phyloP scores from a whole-genome alignment of 2,797 vertebrate species.

The Enteromius trimaculatus region DNA sequence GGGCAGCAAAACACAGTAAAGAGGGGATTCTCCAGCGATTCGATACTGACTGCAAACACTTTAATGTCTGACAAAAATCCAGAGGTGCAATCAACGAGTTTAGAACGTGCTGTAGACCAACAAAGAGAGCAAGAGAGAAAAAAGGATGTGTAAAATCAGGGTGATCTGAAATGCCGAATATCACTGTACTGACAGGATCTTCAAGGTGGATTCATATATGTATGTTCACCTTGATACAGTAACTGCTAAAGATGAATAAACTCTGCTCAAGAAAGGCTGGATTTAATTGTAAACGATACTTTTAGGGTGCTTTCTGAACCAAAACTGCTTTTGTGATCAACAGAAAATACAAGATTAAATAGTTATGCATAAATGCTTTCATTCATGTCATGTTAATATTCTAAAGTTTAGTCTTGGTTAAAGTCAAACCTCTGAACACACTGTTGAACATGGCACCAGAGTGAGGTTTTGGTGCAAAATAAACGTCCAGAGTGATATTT shows the following conservation, averaged over 20 bases:
- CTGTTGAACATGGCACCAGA: not conserved
- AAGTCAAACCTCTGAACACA: not conserved
- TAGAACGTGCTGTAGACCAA: not conserved
- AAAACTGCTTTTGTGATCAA: not conserved
- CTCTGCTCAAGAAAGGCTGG: not conserved
- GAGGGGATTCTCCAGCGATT: slow-evolving; percentile 4
- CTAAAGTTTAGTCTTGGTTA: not conserved
- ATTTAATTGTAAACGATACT: not conserved
- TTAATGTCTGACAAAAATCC: slow-evolving; percentile 9
- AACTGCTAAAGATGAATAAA: not conserved
- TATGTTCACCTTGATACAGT: not conserved
- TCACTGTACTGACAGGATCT: not conserved
- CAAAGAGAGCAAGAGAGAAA: not conserved
- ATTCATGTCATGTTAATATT: not conserved
- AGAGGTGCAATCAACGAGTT: slow-evolving; percentile 1
- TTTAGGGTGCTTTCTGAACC: not conserved
- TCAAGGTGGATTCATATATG: not conserved
- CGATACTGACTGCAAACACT: not conserved
- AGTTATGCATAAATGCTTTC: not conserved
- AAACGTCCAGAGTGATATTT: not conserved
- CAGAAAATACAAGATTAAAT: not conserved
- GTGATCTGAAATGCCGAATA: not conserved
- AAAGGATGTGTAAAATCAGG: slow-evolving; percentile 2
- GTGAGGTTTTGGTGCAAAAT: not conserved
- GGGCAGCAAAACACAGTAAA: not conserved